These are phyloP conservation scores for Magallana nippona DNA, from an alignment of 2,888 invertebrate genomes.

Conservation along the genomic window DNA sequence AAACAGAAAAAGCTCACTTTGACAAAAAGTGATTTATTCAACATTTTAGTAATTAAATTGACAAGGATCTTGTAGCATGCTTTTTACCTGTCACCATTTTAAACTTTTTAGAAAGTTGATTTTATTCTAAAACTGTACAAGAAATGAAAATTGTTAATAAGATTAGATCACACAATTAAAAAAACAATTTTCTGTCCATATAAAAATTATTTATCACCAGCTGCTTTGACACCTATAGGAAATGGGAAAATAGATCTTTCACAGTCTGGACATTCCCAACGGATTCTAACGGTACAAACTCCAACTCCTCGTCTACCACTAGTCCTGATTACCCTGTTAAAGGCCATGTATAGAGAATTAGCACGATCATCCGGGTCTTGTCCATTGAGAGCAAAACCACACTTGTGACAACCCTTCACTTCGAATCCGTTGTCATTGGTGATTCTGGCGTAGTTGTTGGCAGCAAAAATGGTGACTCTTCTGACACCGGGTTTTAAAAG, in stretches of 20 bases:
- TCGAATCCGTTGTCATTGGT: constrained; percentile 51
- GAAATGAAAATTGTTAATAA: too few relatives aligned
- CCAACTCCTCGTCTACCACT: constrained; percentile 42
- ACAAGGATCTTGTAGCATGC: too few relatives aligned
- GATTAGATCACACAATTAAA: too few relatives aligned
- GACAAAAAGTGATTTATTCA: too few relatives aligned
- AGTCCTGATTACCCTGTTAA: constrained; percentile 48
- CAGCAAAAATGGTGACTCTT: constrained; percentile 50
- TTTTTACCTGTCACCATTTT: too few relatives aligned
- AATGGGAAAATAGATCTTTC: background rate
- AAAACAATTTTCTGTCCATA: too few relatives aligned
- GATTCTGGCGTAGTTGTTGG: constrained; percentile 53
- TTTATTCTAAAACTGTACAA: too few relatives aligned
- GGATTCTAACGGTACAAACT: constrained; percentile 48
- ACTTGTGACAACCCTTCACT: constrained; percentile 44
- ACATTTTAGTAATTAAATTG: too few relatives aligned
- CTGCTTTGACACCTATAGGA: too few relatives aligned
- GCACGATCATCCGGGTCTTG: constrained; percentile 47
- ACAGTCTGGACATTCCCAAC: constrained; percentile 51
- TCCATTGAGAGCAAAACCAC: constrained; percentile 55
- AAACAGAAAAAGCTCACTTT: too few relatives aligned
- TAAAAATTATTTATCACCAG: too few relatives aligned
- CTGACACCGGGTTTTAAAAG: constrained; percentile 4
- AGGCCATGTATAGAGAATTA: constrained; percentile 45
- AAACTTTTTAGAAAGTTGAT: too few relatives aligned